Conservation (phyloP, 2,113 vertebrate genomes). For the Panthera uncia region DNA sequence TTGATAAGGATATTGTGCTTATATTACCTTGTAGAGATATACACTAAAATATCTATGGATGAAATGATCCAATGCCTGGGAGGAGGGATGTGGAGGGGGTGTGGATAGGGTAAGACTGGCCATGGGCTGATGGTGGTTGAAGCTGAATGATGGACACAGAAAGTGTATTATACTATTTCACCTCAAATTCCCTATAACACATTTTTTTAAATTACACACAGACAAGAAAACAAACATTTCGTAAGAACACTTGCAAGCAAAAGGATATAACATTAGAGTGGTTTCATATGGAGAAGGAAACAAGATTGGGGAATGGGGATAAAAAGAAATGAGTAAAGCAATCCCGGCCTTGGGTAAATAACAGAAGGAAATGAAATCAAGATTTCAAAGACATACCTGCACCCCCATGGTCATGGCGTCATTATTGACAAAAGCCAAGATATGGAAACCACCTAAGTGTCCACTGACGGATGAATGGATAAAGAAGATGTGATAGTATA, state of each 20-base stretch:
- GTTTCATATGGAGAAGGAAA: not conserved
- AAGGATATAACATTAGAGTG: not conserved
- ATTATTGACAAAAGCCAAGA: not conserved
- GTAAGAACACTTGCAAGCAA: not conserved
- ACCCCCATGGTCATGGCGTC: not conserved
- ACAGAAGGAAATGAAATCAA: not conserved
- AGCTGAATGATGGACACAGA: not conserved
- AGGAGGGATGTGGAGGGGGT: not conserved
- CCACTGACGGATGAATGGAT: not conserved
- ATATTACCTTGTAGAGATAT: not conserved
- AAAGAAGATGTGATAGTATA: not conserved
- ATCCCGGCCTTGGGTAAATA: not conserved
- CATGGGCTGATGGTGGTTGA: not conserved
- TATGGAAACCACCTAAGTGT: not conserved
- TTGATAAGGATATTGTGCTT: not conserved
- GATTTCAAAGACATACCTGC: not conserved
- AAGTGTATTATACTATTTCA: not conserved
- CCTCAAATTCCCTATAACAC: not conserved
- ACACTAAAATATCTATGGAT: not conserved
- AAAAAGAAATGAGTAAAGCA: not conserved
- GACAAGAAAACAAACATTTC: not conserved
- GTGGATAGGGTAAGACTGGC: not conserved
- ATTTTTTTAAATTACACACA: not conserved
- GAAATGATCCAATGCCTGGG: not conserved
- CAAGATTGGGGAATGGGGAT: not conserved